phyloP scores from a whole-genome alignment of 2,797 vertebrate genomes.

The Decapterus maruadsi region DNA sequence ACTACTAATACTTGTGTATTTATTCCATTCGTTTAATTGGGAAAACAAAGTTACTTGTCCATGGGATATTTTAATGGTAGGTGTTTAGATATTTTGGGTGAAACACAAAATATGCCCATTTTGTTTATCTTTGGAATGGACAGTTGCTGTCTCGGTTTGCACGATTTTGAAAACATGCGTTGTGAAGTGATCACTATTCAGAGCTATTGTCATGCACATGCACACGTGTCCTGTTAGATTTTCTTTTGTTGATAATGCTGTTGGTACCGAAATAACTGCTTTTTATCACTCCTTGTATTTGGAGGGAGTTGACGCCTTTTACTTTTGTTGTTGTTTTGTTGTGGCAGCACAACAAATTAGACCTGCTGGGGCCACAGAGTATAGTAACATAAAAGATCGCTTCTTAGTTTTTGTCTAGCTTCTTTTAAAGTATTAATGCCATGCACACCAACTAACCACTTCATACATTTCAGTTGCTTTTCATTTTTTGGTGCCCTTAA shows the following conservation, averaged over 20 bases:
- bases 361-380: conserved; percentile 54
- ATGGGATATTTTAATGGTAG: conserved; percentile 67
- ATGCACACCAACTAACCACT: conserved; percentile 29
- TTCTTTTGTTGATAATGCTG: conserved; percentile 54
- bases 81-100: conserved; percentile 70
- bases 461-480: conserved; percentile 46
- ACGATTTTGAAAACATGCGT: conserved; percentile 57
- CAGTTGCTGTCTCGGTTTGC: conserved; percentile 71
- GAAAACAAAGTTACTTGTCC: conserved; percentile 57
- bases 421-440: conserved; percentile 36
- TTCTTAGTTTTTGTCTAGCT: conserved; percentile 11
- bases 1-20: conserved; percentile 69
- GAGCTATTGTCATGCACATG: conserved; percentile 69
- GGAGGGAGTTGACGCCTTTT: conserved; percentile 47
- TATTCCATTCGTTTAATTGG: conserved; percentile 65
- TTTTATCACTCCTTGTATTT: conserved; percentile 33
- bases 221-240: conserved; percentile 64
- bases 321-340: conserved; percentile 21
- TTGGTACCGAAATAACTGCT: conserved; percentile 52
- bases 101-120: conserved; percentile 47
- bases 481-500: conserved; percentile 48
- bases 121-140: conserved; percentile 54
- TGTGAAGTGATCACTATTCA: conserved; percentile 69
- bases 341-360: conserved; percentile 42
- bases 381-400: conserved; percentile 41